A percentile compares a stretch with the other conserved stretches of the same genome.
phyloP scores from a whole-genome alignment of 2,888 invertebrate genomes.

The Dryobotodes eremita region DNA sequence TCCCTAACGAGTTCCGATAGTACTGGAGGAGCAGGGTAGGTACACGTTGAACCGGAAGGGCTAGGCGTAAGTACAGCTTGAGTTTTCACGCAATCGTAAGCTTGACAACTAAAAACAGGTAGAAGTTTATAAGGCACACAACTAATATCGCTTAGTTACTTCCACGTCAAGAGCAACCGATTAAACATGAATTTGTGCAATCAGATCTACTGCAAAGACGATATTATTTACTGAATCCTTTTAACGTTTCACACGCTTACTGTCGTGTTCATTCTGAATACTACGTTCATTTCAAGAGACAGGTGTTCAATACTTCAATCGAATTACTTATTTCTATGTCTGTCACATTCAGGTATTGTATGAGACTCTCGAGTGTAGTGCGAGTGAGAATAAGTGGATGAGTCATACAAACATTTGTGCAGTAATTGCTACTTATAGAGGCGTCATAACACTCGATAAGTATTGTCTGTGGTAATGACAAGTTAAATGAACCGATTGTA shows the following conservation, averaged over 20 bases:
- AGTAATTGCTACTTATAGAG: too few relatives aligned
- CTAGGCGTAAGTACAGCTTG: neutral
- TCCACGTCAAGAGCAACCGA: neutral
- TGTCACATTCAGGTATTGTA: neutral
- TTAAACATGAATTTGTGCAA: neutral
- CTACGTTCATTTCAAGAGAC: neutral
- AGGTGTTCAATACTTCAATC: slow-evolving; percentile 4
- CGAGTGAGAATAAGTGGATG: neutral
- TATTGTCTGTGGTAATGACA: neutral
- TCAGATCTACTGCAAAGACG: neutral
- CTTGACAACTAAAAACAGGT: neutral
- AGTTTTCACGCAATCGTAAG: neutral
- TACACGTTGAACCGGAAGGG: neutral
- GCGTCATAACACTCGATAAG: neutral
- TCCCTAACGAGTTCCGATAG: neutral
- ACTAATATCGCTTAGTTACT: neutral
- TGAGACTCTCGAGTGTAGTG: neutral
- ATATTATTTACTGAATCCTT: neutral
- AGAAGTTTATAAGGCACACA: neutral
- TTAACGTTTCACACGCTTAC: neutral
- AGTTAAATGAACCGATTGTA: neutral
- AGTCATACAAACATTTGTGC: neutral
- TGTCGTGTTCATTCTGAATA: neutral
- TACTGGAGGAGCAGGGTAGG: neutral
- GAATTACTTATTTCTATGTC: slow-evolving; percentile 6